A percentile compares a stretch with the other conserved stretches of the same genome.
Evolutionary conservation across 2,888 invertebrate genomes (phyloP).

Genomic region (Cylloceria caligata): DNA sequence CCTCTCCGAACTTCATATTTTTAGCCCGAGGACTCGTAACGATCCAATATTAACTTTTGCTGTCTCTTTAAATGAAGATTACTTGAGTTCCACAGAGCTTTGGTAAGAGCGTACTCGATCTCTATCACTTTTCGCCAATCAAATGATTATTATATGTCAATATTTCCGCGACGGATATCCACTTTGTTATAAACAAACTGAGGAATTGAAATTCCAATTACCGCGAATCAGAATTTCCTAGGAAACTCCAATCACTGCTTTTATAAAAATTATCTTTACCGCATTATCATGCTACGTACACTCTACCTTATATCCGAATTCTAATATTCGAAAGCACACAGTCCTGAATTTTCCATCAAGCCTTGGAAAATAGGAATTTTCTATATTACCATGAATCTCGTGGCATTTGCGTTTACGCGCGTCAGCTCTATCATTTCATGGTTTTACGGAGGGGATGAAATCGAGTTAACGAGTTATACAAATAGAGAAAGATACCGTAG

Average conservation of each 20-base stretch:
- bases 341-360: not conserved
- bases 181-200: conserved; percentile 3
- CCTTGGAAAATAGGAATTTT: conserved; percentile 2
- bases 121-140: conserved; percentile 3
- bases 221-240: conserved; percentile 11
- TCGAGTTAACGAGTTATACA: conserved; percentile 22
- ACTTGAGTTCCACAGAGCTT: not conserved
- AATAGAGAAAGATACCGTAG: not conserved
- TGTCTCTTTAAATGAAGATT: not conserved
- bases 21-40: not conserved
- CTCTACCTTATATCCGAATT: not conserved
- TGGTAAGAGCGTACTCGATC: not conserved
- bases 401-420: conserved; percentile 4
- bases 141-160: conserved; percentile 29
- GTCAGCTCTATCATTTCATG: conserved; percentile 11
- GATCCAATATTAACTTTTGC: not conserved
- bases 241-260: not conserved
- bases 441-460: conserved; percentile 5
- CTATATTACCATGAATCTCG: conserved; percentile 1
- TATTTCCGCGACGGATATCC: conserved; percentile 16
- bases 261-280: not conserved
- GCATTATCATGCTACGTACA: not conserved
- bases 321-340: not conserved
- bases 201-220: conserved; percentile 41
- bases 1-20: not conserved